Conservation (phyloP, 2,888 invertebrate genomes). For the Cryptus armator region DNA sequence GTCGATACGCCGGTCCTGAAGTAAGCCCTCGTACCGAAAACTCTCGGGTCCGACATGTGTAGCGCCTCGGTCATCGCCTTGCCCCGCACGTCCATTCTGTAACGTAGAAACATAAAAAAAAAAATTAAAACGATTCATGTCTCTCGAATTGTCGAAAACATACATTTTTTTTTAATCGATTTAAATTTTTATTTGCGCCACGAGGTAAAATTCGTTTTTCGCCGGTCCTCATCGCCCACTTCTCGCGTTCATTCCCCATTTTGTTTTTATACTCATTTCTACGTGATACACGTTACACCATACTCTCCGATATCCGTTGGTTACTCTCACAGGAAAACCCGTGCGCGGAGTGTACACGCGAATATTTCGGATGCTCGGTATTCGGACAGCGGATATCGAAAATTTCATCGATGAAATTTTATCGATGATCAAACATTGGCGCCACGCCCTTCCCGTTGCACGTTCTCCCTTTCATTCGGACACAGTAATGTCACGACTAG, state of each 20-base stretch:
- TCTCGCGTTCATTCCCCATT: conserved; percentile 3
- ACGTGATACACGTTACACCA: not conserved
- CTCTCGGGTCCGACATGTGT: conserved; percentile 94
- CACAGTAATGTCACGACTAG: conserved; percentile 6
- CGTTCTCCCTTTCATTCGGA: not conserved
- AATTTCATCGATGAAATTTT: conserved; percentile 47
- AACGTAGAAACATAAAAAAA: conserved; percentile 80
- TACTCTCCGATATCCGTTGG: not conserved
- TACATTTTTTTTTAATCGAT: not conserved
- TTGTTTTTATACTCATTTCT: not conserved
- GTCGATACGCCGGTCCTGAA: conserved; percentile 91
- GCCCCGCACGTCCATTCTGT: conserved; percentile 95
- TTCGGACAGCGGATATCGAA: conserved; percentile 13
- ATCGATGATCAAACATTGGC: conserved; percentile 36
- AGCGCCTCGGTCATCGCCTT: conserved; percentile 92
- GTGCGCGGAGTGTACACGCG: not conserved
- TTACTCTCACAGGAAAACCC: not conserved
- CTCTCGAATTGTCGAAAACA: not conserved
- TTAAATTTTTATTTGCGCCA: not conserved
- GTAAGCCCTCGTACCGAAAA: conserved; percentile 94
- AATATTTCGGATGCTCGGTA: conserved; percentile 2
- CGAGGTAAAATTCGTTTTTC: not conserved
- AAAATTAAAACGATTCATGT: conserved; percentile 6
- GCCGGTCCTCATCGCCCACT: not conserved
- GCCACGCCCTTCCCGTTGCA: not conserved